phyloP scores from a whole-genome alignment of 1,140 invertebrate species.

The Melitaea cinxia region DNA sequence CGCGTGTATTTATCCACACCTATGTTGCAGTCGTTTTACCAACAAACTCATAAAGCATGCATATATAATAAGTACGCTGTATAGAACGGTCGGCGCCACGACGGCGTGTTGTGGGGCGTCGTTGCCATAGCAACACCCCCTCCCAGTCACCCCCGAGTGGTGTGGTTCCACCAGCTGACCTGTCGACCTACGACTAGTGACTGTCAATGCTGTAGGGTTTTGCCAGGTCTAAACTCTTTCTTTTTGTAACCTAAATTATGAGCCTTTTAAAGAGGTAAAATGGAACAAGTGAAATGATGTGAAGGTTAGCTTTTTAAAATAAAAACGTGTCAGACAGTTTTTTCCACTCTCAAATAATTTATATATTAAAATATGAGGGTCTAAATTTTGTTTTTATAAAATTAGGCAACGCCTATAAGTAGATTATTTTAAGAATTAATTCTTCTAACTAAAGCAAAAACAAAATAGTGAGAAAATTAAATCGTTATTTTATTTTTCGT shows the following conservation, averaged over 20 bases:
- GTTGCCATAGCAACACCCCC: constrained; percentile 64
- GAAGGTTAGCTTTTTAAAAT: constrained; percentile 10
- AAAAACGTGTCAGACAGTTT: background rate
- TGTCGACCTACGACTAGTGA: constrained; percentile 69
- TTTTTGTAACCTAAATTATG: constrained; percentile 37
- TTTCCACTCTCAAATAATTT: background rate
- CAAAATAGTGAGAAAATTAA: background rate
- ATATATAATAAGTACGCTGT: constrained; percentile 54
- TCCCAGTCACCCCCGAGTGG: constrained; percentile 41
- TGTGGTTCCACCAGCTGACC: constrained; percentile 61
- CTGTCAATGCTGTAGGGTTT: constrained; percentile 66
- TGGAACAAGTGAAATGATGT: constrained; percentile 22
- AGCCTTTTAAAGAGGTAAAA: constrained; percentile 4
- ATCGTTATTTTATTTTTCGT: background rate
- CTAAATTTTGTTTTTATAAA: background rate
- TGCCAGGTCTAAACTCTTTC: constrained; percentile 41
- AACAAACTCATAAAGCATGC: constrained; percentile 74
- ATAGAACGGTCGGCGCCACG: constrained; percentile 65
- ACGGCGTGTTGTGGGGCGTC: constrained; percentile 76
- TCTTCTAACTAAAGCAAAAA: background rate
- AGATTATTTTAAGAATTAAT: background rate
- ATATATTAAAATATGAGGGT: background rate
- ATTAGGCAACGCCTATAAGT: background rate
- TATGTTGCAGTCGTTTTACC: constrained; percentile 56
- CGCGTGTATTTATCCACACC: constrained; percentile 49